Base-by-base conservation (phyloP, 2,797 vertebrate genomes). In the Pantherophis alleghaniensis region DNA sequence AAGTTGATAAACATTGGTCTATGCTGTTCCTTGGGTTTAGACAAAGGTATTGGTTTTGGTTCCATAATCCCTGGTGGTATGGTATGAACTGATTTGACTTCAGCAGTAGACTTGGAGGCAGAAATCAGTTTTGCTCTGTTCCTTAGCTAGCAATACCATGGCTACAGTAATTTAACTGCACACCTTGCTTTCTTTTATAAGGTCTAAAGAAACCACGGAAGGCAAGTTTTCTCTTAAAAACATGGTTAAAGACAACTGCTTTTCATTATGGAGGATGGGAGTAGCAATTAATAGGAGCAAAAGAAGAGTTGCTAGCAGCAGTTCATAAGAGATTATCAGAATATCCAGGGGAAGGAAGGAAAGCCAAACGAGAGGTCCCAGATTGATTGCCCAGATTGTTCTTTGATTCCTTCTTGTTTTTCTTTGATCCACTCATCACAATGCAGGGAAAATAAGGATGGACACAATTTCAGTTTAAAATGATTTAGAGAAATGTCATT, bases 401-500 rank as follows among this genome's bases (percentile, higher is more conserved):
- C 18, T 59, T 2, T 79, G 32, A 37, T 32, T 57, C 32, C 55
- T 53, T 79, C 37, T 83, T 83, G 20, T 47, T 83, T 42, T 47
- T 83, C 37, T 37, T 59, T 59, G 87, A 37, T 88, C 56, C 1
- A 0, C 22, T 59, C 22, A 88, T 37, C 18, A 59, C 5, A 57
- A 88, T 59, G 56, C 56, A 59, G n/a, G 32, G n/a, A 37, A 20
- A 32, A 59, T 88, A 37, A 88, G 59, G n/a, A 32, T 42, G 7
- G 87, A 88, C 56, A 37, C 56, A 56, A 22, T 88, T 59, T 88
- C 22, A 59, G 87, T 90, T 94, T 57, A 61, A 20, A 79, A 86
- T 9, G 24, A 0, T 0, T 26, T 51, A 83, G 28, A 2, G 7
- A 51, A 94, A 1, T 12, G 51, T 28, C 66, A 57, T 16, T 22